Base-by-base conservation (phyloP, 2,797 vertebrate species). In the Anisognathus igniventris region DNA sequence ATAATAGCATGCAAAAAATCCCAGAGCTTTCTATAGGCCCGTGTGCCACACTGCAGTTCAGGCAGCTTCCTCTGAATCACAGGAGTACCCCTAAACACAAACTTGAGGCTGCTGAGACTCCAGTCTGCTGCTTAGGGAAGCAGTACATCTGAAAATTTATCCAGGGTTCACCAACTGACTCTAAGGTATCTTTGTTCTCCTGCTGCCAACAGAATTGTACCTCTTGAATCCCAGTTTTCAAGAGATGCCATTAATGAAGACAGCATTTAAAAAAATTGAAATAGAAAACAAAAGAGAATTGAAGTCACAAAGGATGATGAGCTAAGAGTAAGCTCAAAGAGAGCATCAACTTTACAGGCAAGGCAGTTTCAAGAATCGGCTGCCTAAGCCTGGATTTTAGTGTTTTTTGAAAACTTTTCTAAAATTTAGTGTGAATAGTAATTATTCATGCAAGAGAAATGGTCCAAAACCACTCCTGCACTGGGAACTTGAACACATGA, bases 1-100 rank as follows among this genome's bases (percentile, higher is more conserved):
- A 2, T 6, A 74, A 68, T 0, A 91, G 56, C 37, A 53, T 39
- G 42, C 42, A 31, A 64, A 58, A 89, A 56, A 8, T 0, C 0
- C 5, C 16, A 61, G 17, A 60, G 61, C 39, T 65, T 65, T 51
- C 64, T 62, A 9, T 3, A 77, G 35, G 23, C 30, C 31, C 8
- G 7, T 9, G 9, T 68, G n/a, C 70, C 79, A 77, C 22, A 5
- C 9, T 66, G 57, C 37, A 72, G 33, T 35, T 58, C 60, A 28
- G 14, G 16, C 19, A 51, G 33, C 31, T 57, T 62, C 57, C 64
- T 92, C 48, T 9, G 6, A 73, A 62, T 15, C 65, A 66, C 35
- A 71, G 13, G 4, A 75, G 25, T 19, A 18, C 14, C 28, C 42
- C 28, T 61, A 37, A 86, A 83, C 11, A 30, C 45, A 82, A 33